These are phyloP conservation scores for Glomeris maerens DNA, from an alignment of 1,140 invertebrate species.

Conservation along the genomic window DNA sequence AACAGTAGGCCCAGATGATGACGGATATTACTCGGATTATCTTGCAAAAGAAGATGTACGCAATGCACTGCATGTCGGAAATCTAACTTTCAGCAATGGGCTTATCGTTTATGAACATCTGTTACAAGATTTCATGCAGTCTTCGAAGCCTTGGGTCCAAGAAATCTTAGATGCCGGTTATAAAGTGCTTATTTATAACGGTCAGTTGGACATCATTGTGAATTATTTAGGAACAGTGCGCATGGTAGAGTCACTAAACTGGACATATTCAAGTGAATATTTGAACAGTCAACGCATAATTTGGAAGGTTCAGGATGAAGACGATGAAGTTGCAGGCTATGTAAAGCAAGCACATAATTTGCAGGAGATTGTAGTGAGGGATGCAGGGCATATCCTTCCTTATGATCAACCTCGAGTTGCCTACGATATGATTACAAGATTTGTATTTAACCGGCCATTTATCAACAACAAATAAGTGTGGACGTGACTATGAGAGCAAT, in stretches of 20 bases:
- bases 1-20: neutral
- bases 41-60: slow-evolving; percentile 9
- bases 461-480: no score
- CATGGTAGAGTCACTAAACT: slow-evolving; percentile 10
- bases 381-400: slow-evolving; percentile 76
- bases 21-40: neutral
- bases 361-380: slow-evolving; percentile 35
- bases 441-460: slow-evolving; percentile 35
- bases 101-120: slow-evolving; percentile 47
- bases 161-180: slow-evolving; percentile 43
- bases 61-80: slow-evolving; percentile 15
- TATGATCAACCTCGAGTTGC: slow-evolving; percentile 63
- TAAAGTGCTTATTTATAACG: slow-evolving; percentile 42
- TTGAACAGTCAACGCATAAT: neutral
- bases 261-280: slow-evolving; percentile 11
- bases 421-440: slow-evolving; percentile 56
- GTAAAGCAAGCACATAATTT: slow-evolving; percentile 9
- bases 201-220: slow-evolving; percentile 23
- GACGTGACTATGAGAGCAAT: no score
- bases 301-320: slow-evolving; percentile 9
- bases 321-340: slow-evolving; percentile 15
- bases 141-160: slow-evolving; percentile 55
- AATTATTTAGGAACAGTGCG: slow-evolving; percentile 13
- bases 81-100: slow-evolving; percentile 20
- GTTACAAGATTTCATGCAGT: slow-evolving; percentile 64